Evolutionary conservation across 2,113 vertebrate species (phyloP).

Genomic region (Hippocampus zosterae): DNA sequence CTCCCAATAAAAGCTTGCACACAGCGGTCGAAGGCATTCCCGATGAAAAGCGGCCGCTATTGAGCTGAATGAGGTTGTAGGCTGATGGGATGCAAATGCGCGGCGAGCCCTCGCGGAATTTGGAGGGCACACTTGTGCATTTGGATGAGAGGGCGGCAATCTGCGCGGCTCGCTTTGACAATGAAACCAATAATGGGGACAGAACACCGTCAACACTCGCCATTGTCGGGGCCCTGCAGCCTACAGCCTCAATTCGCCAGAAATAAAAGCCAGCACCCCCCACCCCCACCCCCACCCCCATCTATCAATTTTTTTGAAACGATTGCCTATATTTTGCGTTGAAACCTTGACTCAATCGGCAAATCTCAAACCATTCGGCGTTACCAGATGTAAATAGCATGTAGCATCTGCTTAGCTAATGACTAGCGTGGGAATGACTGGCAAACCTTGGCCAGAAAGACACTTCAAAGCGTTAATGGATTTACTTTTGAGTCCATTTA

Average conservation of each 20-base stretch:
- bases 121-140: neutral
- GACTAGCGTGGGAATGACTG: too few relatives aligned
- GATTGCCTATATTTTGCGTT: too few relatives aligned
- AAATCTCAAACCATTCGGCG: too few relatives aligned
- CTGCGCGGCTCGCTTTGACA: neutral
- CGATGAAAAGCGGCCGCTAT: too few relatives aligned
- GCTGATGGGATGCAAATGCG: conserved; percentile 9
- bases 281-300: neutral
- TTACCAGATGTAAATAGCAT: neutral
- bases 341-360: too few relatives aligned
- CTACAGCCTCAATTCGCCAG: neutral
- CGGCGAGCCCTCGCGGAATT: neutral
- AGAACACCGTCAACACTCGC: neutral
- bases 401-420: neutral
- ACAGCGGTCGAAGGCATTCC: neutral
- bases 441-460: too few relatives aligned
- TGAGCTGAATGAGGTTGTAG: neutral
- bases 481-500: too few relatives aligned
- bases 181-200: conserved; percentile 1
- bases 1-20: neutral
- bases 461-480: too few relatives aligned
- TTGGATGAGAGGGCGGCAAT: conserved; percentile 7
- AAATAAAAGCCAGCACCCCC: too few relatives aligned
- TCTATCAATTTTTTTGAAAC: too few relatives aligned
- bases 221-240: neutral